Evolutionary conservation across 2,888 invertebrate genomes (phyloP), one percentile per base, ranked within the genome.

Genomic region (Serrognathus titanus): DNA sequence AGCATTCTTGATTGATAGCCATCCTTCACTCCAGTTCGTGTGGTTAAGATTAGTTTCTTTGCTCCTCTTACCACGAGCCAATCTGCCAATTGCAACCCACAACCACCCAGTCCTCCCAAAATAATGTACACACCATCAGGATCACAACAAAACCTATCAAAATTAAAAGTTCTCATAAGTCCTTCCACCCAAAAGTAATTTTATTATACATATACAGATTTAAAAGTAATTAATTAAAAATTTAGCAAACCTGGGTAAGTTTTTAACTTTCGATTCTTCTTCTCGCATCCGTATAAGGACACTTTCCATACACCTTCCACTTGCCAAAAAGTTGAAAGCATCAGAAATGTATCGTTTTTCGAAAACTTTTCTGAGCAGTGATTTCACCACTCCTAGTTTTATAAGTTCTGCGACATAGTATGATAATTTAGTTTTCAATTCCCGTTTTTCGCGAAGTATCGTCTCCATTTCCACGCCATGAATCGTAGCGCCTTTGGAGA

Each of bases 11-110:
- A 79, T 75, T 96, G 95, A 75, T 95, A 96, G 24, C 94, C 92
- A 53, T 87, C 90, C 46, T 81, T 81, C 35, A 94, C 74, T 2
- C 95, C 95, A 12, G 83, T 83, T 57, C 94, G 84, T 0, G 94
- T 94, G 0, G 89, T 90, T 0, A 96, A 81, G 1, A 95, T 82
- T 8, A 96, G 67, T 62, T 89, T 88, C 64, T 80, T 83, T 0
- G 89, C 94, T 0, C 94, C 95, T 61, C 94, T 82, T 51, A 90
- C 75, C 47, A 94, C 83, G 67, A 97, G 79, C 92, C 93, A 94
- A 69, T 93, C 89, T 0, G 88, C 86, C 48, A 96, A 75, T 75
- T 97, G 96, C 47, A 97, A 79, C 3, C 96, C 97, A 71, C 97
- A 93, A 0, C 96, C 96, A 46, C 97, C 97, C 0, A 97, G 81